A percentile compares a stretch with the other conserved stretches of the same genome.
Conservation (phyloP, 2,888 invertebrate species). For the Oxystoma pomonae region DNA sequence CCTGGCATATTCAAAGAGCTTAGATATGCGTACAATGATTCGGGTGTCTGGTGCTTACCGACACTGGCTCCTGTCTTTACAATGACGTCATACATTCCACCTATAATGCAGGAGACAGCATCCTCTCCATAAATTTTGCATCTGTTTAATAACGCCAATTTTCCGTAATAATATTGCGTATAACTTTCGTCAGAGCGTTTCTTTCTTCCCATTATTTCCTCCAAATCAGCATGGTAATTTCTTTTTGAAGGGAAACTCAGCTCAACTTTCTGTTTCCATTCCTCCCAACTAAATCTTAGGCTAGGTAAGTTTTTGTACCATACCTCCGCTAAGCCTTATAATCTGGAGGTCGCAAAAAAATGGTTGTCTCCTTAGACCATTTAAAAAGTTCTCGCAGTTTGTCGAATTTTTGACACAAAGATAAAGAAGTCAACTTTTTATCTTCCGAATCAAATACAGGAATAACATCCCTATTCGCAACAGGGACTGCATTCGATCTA, state of each 20-base stretch:
- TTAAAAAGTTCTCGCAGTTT: slow-evolving; percentile 19
- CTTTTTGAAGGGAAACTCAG: slow-evolving; percentile 19
- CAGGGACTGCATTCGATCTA: neutral
- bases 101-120: slow-evolving; percentile 26
- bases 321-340: slow-evolving; percentile 25
- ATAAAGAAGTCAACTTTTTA: too few species aligned
- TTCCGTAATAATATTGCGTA: slow-evolving; percentile 25
- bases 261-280: slow-evolving; percentile 25
- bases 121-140: slow-evolving; percentile 23
- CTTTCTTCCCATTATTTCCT: slow-evolving; percentile 21
- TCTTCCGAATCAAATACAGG: slow-evolving; percentile 11
- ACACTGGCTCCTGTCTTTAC: slow-evolving; percentile 24
- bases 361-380: slow-evolving; percentile 27
- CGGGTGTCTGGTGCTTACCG: slow-evolving; percentile 23
- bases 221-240: slow-evolving; percentile 18
- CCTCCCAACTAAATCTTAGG: slow-evolving; percentile 23
- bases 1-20: slow-evolving; percentile 8
- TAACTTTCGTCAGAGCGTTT: slow-evolving; percentile 25
- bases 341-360: slow-evolving; percentile 22
- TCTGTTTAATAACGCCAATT: slow-evolving; percentile 22
- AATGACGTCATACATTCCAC: slow-evolving; percentile 20
- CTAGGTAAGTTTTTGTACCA: slow-evolving; percentile 28
- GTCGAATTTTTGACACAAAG: slow-evolving; percentile 24
- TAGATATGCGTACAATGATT: slow-evolving; percentile 20
- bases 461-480: slow-evolving; percentile 1